phyloP scores from a whole-genome alignment of 2,888 invertebrate genomes.

The Pammene aurita region DNA sequence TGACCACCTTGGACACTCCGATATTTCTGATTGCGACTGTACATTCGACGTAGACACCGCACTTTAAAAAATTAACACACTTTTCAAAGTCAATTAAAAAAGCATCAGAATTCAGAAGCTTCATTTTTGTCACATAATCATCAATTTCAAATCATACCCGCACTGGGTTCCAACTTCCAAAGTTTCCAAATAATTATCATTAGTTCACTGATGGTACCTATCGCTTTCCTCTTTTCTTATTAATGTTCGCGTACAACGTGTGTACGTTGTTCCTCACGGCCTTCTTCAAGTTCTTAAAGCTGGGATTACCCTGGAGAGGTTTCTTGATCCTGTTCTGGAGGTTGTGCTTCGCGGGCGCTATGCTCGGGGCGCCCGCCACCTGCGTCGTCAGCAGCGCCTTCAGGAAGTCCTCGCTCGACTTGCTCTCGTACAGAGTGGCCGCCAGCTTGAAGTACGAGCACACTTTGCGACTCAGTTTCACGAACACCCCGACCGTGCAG shows the following conservation, averaged over 20 bases:
- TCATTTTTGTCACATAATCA: no score
- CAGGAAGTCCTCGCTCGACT: slow-evolving; percentile 24
- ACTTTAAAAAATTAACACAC: no score
- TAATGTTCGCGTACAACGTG: slow-evolving; percentile 15
- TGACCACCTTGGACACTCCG: no score
- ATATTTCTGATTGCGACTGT: no score
- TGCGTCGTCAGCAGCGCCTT: slow-evolving; percentile 14
- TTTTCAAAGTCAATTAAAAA: no score
- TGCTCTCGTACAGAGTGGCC: slow-evolving; percentile 48
- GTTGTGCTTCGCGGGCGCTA: not conserved
- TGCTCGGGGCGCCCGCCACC: not conserved
- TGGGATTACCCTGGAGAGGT: not conserved
- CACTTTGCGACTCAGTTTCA: slow-evolving; percentile 49
- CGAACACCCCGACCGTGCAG: slow-evolving; percentile 58
- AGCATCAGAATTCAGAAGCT: no score
- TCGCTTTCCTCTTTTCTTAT: slow-evolving; percentile 15
- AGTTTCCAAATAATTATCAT: not conserved
- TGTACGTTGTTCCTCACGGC: slow-evolving; percentile 24
- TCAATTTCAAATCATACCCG: no score
- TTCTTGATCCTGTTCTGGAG: slow-evolving; percentile 6
- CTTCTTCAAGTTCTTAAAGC: slow-evolving; percentile 19
- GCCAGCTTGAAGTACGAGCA: slow-evolving; percentile 49
- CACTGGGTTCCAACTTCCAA: no score
- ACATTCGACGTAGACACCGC: no score
- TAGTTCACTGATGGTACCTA: not conserved